Conservation (phyloP, 2,797 vertebrate genomes). For the Pogoniulus pusillus region DNA sequence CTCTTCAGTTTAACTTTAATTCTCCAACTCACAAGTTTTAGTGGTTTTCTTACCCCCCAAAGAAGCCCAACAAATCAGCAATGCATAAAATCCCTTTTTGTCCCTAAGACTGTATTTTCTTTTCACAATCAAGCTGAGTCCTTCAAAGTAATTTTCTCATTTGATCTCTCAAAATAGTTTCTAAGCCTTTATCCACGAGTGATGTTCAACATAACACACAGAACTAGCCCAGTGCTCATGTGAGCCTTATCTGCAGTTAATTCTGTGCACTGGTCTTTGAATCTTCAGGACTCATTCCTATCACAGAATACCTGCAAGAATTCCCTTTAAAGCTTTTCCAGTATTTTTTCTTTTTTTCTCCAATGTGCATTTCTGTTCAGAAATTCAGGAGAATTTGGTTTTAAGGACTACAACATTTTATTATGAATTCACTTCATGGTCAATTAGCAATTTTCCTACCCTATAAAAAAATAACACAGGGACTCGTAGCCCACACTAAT, state of each 20-base stretch:
- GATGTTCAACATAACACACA: constrained; percentile 36
- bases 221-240: constrained; percentile 26
- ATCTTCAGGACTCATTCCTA: neutral
- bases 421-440: neutral
- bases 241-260: constrained; percentile 43
- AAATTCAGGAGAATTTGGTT: neutral
- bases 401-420: neutral
- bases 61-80: neutral
- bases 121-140: constrained; percentile 65
- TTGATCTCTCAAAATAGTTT: constrained; percentile 73
- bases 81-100: constrained; percentile 43
- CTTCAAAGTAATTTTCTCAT: constrained; percentile 66
- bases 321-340: neutral
- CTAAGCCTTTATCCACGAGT: constrained; percentile 48
- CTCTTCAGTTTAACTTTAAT: constrained; percentile 42
- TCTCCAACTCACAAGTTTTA: constrained; percentile 35
- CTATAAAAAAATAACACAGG: neutral
- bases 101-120: constrained; percentile 41
- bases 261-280: constrained; percentile 18
- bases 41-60: constrained; percentile 35
- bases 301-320: constrained; percentile 15
- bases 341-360: neutral
- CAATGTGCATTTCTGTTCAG: neutral
- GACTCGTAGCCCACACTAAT: neutral
- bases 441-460: neutral